Conservation (phyloP, 1,140 invertebrate genomes). For the Drosophila micromelanica region DNA sequence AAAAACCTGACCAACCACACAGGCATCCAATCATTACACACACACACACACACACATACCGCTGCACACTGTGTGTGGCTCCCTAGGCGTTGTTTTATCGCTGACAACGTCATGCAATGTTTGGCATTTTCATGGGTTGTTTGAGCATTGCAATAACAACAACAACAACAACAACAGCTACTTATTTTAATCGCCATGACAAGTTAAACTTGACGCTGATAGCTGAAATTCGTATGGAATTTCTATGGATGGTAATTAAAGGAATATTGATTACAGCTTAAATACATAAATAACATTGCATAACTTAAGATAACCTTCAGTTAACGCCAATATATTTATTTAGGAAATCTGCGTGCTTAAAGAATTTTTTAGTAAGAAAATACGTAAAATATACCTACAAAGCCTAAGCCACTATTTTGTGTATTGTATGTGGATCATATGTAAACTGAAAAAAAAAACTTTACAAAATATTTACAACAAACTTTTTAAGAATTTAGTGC, state of each 20-base stretch:
- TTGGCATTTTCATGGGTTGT: constrained; percentile 56
- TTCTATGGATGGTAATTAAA: constrained; percentile 1
- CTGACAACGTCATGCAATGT: constrained; percentile 54
- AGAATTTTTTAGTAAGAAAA: too few species aligned
- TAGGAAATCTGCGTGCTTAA: too few species aligned
- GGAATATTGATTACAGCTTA: constrained; percentile 2
- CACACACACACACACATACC: background rate
- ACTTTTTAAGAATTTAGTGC: too few species aligned
- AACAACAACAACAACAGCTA: constrained; percentile 23
- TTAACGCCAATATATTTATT: too few species aligned
- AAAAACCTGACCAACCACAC: constrained; percentile 48
- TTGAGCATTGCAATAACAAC: constrained; percentile 37
- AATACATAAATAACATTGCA: background rate
- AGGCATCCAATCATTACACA: constrained; percentile 1
- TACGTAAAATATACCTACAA: too few species aligned
- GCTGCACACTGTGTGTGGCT: constrained; percentile 21
- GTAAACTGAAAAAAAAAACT: too few species aligned
- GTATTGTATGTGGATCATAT: too few species aligned
- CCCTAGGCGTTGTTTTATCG: constrained; percentile 37
- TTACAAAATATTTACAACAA: too few species aligned
- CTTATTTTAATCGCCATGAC: constrained; percentile 42
- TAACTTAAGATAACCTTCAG: background rate
- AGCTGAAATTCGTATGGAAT: constrained; percentile 1
- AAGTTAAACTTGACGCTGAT: constrained; percentile 15
- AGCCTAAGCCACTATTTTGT: too few species aligned